Evolutionary conservation across 2,888 invertebrate genomes (phyloP).

Genomic region (Ennomos erosarius): DNA sequence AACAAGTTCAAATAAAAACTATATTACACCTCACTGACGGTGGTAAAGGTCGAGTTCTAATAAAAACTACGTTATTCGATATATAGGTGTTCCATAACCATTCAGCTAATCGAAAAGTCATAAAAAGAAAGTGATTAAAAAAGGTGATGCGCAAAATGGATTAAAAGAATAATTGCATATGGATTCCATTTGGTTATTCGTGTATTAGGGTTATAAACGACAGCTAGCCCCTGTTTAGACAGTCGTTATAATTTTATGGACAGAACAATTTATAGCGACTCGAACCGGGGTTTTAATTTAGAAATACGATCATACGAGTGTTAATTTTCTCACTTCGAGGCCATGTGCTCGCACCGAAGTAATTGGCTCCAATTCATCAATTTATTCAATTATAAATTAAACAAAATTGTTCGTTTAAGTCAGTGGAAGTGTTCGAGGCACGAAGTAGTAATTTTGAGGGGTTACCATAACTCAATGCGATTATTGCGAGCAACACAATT

Average conservation of each 20-base stretch:
- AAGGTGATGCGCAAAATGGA: conserved; percentile 51
- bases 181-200: conserved; percentile 58
- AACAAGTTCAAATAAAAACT: neutral
- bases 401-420: conserved; percentile 34
- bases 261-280: conserved; percentile 76
- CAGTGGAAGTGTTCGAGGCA: conserved; percentile 31
- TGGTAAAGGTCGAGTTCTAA: neutral
- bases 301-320: conserved; percentile 74
- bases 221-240: conserved; percentile 81
- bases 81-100: conserved; percentile 7
- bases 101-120: conserved; percentile 19
- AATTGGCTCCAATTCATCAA: conserved; percentile 30
- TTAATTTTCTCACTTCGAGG: conserved; percentile 72
- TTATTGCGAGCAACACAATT: conserved; percentile 79
- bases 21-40: neutral
- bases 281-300: conserved; percentile 75
- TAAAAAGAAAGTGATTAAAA: conserved; percentile 21
- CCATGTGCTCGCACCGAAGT: conserved; percentile 31
- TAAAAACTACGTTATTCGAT: neutral
- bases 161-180: conserved; percentile 56
- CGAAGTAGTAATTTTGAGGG: conserved; percentile 63
- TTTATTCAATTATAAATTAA: conserved; percentile 32
- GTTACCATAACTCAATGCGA: conserved; percentile 78
- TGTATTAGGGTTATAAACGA: conserved; percentile 73
- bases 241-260: conserved; percentile 79